Evolutionary conservation across 2,113 vertebrate species (phyloP).

Genomic region (Scopus umbretta): DNA sequence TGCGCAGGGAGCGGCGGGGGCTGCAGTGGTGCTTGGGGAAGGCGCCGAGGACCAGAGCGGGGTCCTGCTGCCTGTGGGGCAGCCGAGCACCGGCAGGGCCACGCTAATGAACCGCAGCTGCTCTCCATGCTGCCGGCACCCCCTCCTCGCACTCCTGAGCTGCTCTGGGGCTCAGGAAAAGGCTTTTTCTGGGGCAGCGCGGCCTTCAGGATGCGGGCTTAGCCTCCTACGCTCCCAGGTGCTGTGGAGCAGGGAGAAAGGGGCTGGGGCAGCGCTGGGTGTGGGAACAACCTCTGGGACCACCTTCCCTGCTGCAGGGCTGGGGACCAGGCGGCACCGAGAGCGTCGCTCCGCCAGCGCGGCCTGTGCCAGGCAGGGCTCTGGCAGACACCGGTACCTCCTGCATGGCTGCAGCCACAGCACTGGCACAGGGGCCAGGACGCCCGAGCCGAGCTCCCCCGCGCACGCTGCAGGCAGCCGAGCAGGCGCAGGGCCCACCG

Average conservation of each 20-base stretch:
- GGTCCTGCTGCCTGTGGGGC: neutral
- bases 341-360: rapidly evolving
- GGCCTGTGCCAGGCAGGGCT: neutral
- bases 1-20: neutral
- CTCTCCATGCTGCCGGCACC: neutral
- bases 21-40: neutral
- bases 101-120: rapidly evolving
- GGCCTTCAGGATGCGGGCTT: neutral
- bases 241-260: neutral
- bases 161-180: neutral
- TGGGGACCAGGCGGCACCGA: neutral
- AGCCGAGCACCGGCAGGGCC: no score
- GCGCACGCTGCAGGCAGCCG: rapidly evolving
- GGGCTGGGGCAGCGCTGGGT: neutral
- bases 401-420: neutral
- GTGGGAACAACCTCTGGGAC: no score
- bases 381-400: neutral
- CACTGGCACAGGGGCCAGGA: neutral
- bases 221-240: neutral
- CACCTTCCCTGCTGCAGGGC: neutral
- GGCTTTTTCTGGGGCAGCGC: neutral
- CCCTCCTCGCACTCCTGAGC: neutral
- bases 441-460: neutral
- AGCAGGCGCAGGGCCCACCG: no score
- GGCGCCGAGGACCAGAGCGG: rapidly evolving